Conservation (phyloP, 2,888 invertebrate genomes). For the Sinohyriopsis cumingii region DNA sequence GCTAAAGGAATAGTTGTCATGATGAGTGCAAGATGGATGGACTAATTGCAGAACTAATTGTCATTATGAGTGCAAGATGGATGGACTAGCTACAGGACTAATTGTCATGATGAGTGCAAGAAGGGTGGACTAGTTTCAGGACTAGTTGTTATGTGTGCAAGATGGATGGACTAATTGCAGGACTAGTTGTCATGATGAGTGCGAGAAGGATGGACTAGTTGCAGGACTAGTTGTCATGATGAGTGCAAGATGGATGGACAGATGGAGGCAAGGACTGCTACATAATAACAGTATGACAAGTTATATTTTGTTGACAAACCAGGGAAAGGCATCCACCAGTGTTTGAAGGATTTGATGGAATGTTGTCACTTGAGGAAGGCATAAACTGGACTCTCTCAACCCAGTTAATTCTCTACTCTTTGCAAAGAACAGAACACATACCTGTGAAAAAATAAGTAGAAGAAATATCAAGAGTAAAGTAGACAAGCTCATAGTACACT, state of each 20-base stretch:
- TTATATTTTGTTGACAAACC: slow-evolving; percentile 17
- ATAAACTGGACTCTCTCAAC: slow-evolving; percentile 49
- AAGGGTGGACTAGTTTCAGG: background rate
- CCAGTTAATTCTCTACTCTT: slow-evolving; percentile 89
- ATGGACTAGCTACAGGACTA: no score
- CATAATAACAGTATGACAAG: background rate
- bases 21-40: background rate
- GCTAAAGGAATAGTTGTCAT: no score
- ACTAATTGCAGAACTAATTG: background rate
- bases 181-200: background rate
- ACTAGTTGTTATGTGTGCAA: no score
- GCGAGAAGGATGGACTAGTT: background rate
- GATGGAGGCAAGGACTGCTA: background rate
- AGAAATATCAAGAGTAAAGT: background rate
- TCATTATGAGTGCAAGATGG: background rate
- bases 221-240: no score
- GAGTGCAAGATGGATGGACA: background rate
- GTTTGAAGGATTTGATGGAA: slow-evolving; percentile 20
- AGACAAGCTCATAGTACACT: no score
- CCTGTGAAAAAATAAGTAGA: slow-evolving; percentile 39
- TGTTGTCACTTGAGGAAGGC: slow-evolving; percentile 15
- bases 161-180: background rate
- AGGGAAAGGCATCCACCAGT: slow-evolving; percentile 29
- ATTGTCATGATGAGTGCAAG: background rate
- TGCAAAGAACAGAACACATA: slow-evolving; percentile 86